These are phyloP conservation scores for Glossosoma conforme DNA, from an alignment of 1,140 invertebrate genomes.

Conservation along the genomic window DNA sequence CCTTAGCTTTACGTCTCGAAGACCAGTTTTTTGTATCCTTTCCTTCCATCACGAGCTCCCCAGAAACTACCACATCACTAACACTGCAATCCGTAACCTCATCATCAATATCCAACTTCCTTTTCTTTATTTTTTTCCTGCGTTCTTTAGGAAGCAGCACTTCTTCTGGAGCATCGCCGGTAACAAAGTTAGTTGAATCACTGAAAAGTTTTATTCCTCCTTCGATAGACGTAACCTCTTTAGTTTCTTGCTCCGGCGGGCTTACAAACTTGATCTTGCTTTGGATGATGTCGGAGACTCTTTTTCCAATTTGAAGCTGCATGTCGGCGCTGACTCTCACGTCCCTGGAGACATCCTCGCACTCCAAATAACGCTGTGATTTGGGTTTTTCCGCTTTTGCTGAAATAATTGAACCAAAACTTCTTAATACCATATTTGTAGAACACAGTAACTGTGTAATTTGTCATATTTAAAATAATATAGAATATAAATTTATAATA, in stretches of 20 bases:
- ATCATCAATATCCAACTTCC: slow-evolving; percentile 5
- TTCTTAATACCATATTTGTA: too few relatives aligned
- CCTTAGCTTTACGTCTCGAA: slow-evolving; percentile 24
- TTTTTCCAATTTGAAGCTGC: slow-evolving; percentile 22
- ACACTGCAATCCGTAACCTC: slow-evolving; percentile 6
- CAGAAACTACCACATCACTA: slow-evolving; percentile 8
- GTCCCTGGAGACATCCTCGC: slow-evolving; percentile 18
- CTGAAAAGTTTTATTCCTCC: slow-evolving; percentile 23
- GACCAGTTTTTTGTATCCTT: slow-evolving; percentile 20
- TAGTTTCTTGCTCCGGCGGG: not conserved
- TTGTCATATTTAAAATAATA: too few relatives aligned
- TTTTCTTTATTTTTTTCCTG: slow-evolving; percentile 24
- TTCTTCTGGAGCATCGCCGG: slow-evolving; percentile 15
- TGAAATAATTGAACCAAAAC: not conserved
- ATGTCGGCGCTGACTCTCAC: slow-evolving; percentile 25
- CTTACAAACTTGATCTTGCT: slow-evolving; percentile 18
- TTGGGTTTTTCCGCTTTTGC: slow-evolving; percentile 5
- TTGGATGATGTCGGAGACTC: slow-evolving; percentile 24
- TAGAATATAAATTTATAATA: too few relatives aligned
- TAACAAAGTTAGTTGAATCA: slow-evolving; percentile 16
- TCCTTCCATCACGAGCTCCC: slow-evolving; percentile 13
- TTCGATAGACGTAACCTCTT: not conserved
- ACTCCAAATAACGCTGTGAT: slow-evolving; percentile 20
- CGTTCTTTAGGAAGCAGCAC: slow-evolving; percentile 4
- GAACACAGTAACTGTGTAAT: too few relatives aligned